Base-by-base conservation (phyloP, 2,888 invertebrate species). In the Pegoplata infirma region DNA sequence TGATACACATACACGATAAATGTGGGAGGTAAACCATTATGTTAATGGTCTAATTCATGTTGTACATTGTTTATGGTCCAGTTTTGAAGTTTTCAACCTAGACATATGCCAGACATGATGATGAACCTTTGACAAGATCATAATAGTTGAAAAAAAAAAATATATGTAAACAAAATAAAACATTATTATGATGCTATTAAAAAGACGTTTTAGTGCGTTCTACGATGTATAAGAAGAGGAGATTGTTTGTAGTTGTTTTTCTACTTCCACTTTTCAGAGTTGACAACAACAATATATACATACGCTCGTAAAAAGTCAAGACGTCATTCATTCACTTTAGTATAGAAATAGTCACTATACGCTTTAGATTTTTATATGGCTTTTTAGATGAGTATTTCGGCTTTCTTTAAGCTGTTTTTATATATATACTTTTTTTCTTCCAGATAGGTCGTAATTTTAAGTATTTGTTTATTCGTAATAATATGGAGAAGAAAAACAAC, bases 121-220 rank as follows among this genome's bases (percentile, higher is more conserved):
- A 47, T 51, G 14, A 49, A 46, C 10, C 32, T 32, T 63, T 25
- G 47, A 64, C 64, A 69, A 47, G 25, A 56, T 68, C 58, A 74
- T 81, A 83, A 84, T 81, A 82, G 81, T 85, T 83, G 19, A 53
- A 63, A 28, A 51, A 40, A 7, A 53, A n/a, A n/a, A 32, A 23
- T n/a, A n/a, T n/a, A n/a, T n/a, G n/a, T 32, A 32, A 47, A 46
- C 12, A 59, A 85, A 85, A 84, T 85, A 82, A 85, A 86, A 83
- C 84, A 85, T 85, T 84, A 85, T 86, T 86, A 85, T 82, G 82
- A 80, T 80, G 59, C 68, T 82, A 85, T 85, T 84, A 85, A 85
- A 28, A 79, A 47, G 64, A 55, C 72, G 59, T 78, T 80, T 84
- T 81, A 85, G 82, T 82, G 82, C 16, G 19, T 49, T 59, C 16